Evolutionary conservation across 2,888 invertebrate species (phyloP).

Genomic region (Melikaiella ostensackeni): DNA sequence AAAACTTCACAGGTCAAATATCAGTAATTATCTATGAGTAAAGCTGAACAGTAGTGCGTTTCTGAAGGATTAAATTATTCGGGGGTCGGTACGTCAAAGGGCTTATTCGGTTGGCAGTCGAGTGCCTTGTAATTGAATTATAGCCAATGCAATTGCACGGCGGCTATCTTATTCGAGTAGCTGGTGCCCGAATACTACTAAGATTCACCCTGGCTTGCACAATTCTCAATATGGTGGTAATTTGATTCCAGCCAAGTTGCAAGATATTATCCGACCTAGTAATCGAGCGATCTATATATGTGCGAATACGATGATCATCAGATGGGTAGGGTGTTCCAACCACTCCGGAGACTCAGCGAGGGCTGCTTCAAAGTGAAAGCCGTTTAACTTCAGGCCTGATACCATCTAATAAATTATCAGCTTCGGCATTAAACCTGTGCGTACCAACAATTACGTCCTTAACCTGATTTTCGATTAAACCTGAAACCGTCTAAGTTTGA

Average conservation of each 20-base stretch:
- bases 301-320: conserved; percentile 36
- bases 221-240: conserved; percentile 8
- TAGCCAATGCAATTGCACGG: conserved; percentile 24
- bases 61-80: conserved; percentile 34
- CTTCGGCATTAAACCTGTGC: conserved; percentile 29
- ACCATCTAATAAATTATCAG: conserved; percentile 33
- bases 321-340: not conserved
- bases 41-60: conserved; percentile 14
- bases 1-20: not conserved
- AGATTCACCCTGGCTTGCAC: conserved; percentile 11
- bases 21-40: not conserved
- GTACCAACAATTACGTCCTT: conserved; percentile 13
- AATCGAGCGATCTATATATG: conserved; percentile 16
- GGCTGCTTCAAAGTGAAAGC: conserved; percentile 33
- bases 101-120: conserved; percentile 7
- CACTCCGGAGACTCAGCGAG: conserved; percentile 1
- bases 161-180: not conserved
- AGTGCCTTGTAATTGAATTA: conserved; percentile 38
- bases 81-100: conserved; percentile 33
- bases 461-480: conserved; percentile 31
- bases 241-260: conserved; percentile 12
- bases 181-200: not conserved
- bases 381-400: conserved; percentile 29
- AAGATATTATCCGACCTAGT: conserved; percentile 12
- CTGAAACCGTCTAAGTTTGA: conserved; percentile 23